phyloP scores from a whole-genome alignment of 1,140 invertebrate species.

The Brachionus asplanchnoidis region DNA sequence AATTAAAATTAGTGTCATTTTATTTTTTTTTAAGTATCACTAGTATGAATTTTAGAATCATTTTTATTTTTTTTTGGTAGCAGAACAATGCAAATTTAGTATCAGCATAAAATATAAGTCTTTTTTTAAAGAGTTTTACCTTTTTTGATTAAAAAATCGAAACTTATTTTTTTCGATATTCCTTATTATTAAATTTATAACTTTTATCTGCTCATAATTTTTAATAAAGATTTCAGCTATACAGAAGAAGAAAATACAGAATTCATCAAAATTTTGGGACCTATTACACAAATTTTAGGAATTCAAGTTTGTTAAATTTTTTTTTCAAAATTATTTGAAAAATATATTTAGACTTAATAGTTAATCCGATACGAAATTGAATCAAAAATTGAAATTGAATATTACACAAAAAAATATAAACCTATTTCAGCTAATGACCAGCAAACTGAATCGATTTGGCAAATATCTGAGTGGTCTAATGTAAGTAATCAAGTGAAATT shows the following conservation, averaged over 20 bases:
- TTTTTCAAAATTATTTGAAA: background rate
- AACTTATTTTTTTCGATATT: too few species aligned
- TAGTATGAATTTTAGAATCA: too few species aligned
- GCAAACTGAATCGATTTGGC: background rate
- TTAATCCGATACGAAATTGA: background rate
- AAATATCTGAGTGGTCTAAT: background rate
- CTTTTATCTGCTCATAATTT: background rate
- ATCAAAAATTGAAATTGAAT: background rate
- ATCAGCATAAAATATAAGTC: too few species aligned
- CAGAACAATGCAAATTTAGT: too few species aligned
- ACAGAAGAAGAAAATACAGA: background rate
- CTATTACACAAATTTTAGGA: background rate
- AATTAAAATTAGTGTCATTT: too few species aligned
- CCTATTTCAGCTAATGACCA: background rate
- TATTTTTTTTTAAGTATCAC: too few species aligned
- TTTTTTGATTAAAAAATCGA: too few species aligned
- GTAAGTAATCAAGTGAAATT: background rate
- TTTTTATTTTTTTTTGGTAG: too few species aligned
- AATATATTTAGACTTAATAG: background rate
- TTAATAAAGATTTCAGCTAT: background rate
- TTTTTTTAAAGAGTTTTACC: too few species aligned
- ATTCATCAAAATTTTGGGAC: background rate
- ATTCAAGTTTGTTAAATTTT: background rate
- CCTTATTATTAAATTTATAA: too few species aligned
- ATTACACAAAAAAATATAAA: background rate